Evolutionary conservation across 2,797 vertebrate genomes (phyloP).

Genomic region (Jordanella pulchra): DNA sequence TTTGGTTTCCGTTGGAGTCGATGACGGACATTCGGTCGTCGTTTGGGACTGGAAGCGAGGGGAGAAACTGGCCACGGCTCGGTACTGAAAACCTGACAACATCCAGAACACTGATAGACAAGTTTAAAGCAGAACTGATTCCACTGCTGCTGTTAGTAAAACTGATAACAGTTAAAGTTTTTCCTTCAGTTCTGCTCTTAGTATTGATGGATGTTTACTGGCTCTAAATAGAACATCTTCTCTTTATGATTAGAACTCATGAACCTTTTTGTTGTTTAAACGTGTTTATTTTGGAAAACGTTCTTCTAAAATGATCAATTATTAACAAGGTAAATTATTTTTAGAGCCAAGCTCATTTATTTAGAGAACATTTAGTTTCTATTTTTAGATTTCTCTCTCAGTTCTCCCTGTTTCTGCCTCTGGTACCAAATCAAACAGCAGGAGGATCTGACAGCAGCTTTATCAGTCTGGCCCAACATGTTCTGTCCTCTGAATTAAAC

Average conservation of each 20-base stretch:
- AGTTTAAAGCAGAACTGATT: neutral
- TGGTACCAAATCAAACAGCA: neutral
- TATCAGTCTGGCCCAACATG: neutral
- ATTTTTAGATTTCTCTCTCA: neutral
- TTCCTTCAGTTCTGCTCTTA: neutral
- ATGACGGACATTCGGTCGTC: slow-evolving; percentile 91
- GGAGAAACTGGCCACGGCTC: slow-evolving; percentile 91
- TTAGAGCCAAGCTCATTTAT: neutral
- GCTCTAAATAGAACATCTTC: too few relatives aligned
- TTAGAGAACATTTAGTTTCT: neutral
- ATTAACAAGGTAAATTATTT: neutral
- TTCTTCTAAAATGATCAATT: neutral
- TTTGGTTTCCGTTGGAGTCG: slow-evolving; percentile 90
- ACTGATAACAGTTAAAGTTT: neutral
- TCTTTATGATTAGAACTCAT: neutral
- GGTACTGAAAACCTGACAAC: slow-evolving; percentile 67
- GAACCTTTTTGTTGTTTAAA: neutral
- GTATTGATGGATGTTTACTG: neutral
- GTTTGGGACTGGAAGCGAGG: slow-evolving; percentile 98
- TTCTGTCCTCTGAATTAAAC: neutral
- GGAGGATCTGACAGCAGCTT: neutral
- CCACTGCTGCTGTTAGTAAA: neutral
- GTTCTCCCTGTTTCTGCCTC: neutral
- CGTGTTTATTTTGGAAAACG: neutral
- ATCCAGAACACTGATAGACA: neutral